Percentiles rank a stretch among this genome's conserved stretches.
Evolutionary conservation across 2,888 invertebrate genomes (phyloP).

Genomic region (Timema podura): DNA sequence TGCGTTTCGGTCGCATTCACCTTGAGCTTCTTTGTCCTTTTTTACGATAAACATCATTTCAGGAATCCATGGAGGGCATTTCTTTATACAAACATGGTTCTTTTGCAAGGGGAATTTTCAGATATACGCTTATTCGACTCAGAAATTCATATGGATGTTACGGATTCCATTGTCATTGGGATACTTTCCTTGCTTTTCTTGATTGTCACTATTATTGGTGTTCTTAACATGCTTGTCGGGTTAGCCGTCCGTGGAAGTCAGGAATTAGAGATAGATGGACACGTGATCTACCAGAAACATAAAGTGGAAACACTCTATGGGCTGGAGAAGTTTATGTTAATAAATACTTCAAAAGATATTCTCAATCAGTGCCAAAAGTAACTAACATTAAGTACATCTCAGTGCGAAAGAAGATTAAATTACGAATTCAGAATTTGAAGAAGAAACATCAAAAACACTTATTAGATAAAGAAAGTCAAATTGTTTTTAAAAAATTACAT

Average conservation of each 20-base stretch:
- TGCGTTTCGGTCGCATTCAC: constrained; percentile 1
- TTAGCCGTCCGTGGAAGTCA: constrained; percentile 4
- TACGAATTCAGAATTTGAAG: constrained; percentile 5
- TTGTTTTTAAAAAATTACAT: too few species aligned
- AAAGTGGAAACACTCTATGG: constrained; percentile 13
- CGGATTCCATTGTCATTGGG: constrained; percentile 6
- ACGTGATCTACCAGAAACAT: constrained; percentile 7
- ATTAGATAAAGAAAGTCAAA: not conserved
- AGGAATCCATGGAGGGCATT: constrained; percentile 3
- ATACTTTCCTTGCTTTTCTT: constrained; percentile 3
- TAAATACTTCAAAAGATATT: not conserved
- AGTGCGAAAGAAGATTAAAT: constrained; percentile 3
- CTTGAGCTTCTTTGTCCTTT: constrained; percentile 5
- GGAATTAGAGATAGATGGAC: not conserved
- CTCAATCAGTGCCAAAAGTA: not conserved
- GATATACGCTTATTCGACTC: not conserved
- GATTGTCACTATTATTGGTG: constrained; percentile 1
- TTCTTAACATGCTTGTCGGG: constrained; percentile 13
- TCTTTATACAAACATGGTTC: constrained; percentile 2
- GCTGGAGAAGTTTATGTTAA: not conserved
- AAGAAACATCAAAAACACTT: constrained; percentile 1
- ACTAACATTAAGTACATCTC: constrained; percentile 9
- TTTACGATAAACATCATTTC: constrained; percentile 6
- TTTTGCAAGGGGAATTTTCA: constrained; percentile 7
- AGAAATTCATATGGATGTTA: not conserved